Evolutionary conservation across 2,797 vertebrate species (phyloP).

Genomic region (Mico argentatus): DNA sequence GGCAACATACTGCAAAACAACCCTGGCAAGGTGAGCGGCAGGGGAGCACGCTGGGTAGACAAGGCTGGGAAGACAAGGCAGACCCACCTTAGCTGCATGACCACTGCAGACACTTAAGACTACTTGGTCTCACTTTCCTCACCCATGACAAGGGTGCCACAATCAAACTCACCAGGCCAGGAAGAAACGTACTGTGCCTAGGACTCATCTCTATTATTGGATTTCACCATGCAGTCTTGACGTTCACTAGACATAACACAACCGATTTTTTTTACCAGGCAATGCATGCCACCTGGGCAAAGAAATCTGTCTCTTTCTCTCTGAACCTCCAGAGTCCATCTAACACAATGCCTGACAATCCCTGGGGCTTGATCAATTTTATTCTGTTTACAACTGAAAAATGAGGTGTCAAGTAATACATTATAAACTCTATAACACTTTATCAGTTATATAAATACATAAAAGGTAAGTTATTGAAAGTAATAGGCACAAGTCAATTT

Average conservation of each 20-base stretch:
- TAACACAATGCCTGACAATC: neutral
- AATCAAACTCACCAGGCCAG: neutral
- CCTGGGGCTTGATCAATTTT: neutral
- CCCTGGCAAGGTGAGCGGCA: fast-evolving
- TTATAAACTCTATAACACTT: neutral
- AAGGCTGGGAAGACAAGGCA: neutral
- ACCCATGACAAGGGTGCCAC: neutral
- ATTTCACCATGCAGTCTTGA: neutral
- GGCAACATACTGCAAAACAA: neutral
- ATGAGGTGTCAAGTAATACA: neutral
- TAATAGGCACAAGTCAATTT: neutral
- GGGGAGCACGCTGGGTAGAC: fast-evolving
- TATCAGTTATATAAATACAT: neutral
- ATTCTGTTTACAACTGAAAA: neutral
- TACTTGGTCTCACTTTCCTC: neutral
- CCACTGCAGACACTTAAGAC: neutral
- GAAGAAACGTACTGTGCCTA: too few relatives aligned
- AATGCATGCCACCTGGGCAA: too few relatives aligned
- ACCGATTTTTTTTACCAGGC: neutral
- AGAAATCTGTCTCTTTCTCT: neutral
- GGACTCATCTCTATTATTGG: neutral
- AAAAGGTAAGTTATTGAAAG: neutral
- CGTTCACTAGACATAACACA: neutral
- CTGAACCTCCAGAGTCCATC: neutral
- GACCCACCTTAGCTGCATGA: neutral